phyloP scores from a whole-genome alignment of 2,113 vertebrate species.

The Apteryx mantelli region DNA sequence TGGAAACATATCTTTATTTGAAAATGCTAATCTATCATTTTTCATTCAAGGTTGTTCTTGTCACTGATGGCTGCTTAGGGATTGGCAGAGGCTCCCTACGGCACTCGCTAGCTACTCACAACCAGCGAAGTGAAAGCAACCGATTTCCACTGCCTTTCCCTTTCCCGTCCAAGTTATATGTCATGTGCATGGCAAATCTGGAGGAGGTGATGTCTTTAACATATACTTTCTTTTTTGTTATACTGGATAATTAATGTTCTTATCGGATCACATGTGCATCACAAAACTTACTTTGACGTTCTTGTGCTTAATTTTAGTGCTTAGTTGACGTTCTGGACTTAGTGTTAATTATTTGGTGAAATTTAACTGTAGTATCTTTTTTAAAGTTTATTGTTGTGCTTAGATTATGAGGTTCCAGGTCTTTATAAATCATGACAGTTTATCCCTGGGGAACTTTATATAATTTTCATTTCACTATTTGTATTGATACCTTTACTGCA shows the following conservation, averaged over 20 bases:
- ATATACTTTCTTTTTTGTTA: neutral
- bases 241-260: neutral
- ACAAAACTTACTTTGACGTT: neutral
- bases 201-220: conserved; percentile 87
- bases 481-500: neutral
- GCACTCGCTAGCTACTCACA: conserved; percentile 89
- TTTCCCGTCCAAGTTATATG: conserved; percentile 92
- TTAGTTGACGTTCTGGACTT: neutral
- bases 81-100: conserved; percentile 94
- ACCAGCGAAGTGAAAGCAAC: conserved; percentile 88
- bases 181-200: conserved; percentile 96
- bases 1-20: neutral
- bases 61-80: conserved; percentile 95
- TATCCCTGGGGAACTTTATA: neutral
- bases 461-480: neutral
- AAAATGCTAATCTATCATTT: neutral
- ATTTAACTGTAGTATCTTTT: neutral
- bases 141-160: conserved; percentile 95
- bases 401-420: neutral
- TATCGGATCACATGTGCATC: neutral
- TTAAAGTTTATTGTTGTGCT: neutral
- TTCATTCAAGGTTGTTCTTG: conserved; percentile 87
- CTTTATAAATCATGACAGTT: neutral
- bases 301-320: neutral
- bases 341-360: neutral